Conservation (phyloP, 1,140 invertebrate genomes). For the Lethocerus indicus region DNA sequence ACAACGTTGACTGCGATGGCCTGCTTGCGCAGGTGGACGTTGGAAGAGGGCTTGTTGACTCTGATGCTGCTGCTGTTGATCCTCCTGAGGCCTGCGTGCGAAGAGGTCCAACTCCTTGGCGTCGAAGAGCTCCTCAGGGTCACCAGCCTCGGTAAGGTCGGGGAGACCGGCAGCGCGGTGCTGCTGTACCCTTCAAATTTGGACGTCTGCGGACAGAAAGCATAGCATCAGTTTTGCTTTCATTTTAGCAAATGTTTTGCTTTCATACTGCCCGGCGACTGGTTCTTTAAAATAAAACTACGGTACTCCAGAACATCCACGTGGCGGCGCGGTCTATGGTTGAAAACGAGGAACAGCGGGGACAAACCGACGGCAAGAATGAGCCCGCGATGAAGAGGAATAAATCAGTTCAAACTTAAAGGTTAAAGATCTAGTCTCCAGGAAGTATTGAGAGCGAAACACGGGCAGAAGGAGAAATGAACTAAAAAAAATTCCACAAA, state of each 20-base stretch:
- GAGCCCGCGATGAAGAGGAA: neutral
- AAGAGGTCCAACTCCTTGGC: too few relatives aligned
- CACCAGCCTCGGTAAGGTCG: constrained; percentile 14
- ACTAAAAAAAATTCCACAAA: too few relatives aligned
- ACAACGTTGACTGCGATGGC: neutral
- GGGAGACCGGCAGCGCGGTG: constrained; percentile 14
- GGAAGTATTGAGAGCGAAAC: too few relatives aligned
- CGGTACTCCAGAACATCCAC: neutral
- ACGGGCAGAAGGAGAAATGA: too few relatives aligned
- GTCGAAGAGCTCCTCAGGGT: constrained; percentile 4
- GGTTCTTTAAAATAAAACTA: constrained; percentile 1
- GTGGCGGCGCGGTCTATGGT: neutral
- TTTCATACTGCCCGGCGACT: too few relatives aligned
- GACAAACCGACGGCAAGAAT: neutral
- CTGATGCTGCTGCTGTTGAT: constrained; percentile 4
- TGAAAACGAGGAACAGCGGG: neutral
- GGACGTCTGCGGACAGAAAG: constrained; percentile 6
- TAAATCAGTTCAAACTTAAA: too few relatives aligned
- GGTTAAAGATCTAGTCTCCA: too few relatives aligned
- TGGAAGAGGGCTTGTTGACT: constrained; percentile 5
- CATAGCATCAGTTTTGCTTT: too few relatives aligned
- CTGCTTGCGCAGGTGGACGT: neutral
- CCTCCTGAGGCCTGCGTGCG: too few relatives aligned
- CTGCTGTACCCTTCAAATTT: constrained; percentile 11
- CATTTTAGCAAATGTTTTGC: too few relatives aligned